These are phyloP conservation scores for Epirrhoe alternata DNA, from an alignment of 2,888 invertebrate genomes.

Conservation along the genomic window DNA sequence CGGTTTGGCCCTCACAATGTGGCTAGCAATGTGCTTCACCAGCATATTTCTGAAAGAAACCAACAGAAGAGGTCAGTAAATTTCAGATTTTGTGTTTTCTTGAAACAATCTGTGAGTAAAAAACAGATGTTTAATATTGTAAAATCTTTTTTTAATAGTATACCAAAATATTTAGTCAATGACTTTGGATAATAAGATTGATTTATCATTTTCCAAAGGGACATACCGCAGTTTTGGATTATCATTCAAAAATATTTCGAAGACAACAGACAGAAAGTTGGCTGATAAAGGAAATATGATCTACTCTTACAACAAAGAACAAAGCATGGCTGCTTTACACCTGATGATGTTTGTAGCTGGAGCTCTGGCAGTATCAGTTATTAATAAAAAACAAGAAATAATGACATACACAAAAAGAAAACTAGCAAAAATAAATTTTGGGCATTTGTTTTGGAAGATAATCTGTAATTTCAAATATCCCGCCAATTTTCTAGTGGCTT, in stretches of 20 bases:
- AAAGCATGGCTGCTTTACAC: conserved; percentile 47
- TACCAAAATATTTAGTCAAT: neutral
- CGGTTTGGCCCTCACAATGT: conserved; percentile 64
- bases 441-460: conserved; percentile 28
- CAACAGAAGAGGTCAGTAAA: conserved; percentile 45
- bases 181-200: conserved; percentile 5
- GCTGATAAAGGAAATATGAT: conserved; percentile 14
- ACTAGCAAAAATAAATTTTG: conserved; percentile 47
- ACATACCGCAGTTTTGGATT: conserved; percentile 33
- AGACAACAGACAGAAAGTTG: conserved; percentile 11
- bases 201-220: conserved; percentile 33
- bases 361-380: conserved; percentile 58
- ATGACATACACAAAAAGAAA: conserved; percentile 48
- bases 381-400: conserved; percentile 60
- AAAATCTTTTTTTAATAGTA: too few species aligned
- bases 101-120: too few species aligned
- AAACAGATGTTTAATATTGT: too few species aligned
- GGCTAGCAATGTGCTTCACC: conserved; percentile 65
- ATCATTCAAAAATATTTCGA: conserved; percentile 36
- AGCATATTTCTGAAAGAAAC: conserved; percentile 50
- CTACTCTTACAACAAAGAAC: conserved; percentile 29
- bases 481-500: conserved; percentile 41
- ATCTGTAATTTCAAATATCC: conserved; percentile 49
- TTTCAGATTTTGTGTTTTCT: conserved; percentile 3
- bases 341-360: conserved; percentile 64